A percentile compares a stretch with the other conserved stretches of the same genome.
Conservation (phyloP, 2,888 invertebrate species). For the Pollenia amentaria region DNA sequence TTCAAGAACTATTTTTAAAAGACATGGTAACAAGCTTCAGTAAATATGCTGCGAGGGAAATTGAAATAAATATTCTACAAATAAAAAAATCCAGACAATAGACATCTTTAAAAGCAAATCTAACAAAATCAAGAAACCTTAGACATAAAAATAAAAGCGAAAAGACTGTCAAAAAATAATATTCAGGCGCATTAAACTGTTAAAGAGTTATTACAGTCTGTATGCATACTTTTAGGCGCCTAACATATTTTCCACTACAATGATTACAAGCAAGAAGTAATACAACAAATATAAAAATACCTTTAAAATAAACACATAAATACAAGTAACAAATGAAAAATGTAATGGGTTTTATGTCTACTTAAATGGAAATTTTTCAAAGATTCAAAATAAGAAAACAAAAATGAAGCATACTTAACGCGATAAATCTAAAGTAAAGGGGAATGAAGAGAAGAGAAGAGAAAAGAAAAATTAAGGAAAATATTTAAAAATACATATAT, state of each 20-base stretch:
- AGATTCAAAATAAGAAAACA: background rate
- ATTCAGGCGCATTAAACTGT: background rate
- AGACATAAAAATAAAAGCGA: background rate
- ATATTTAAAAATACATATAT: no score
- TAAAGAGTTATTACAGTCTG: constrained; percentile 37
- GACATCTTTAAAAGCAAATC: constrained; percentile 1
- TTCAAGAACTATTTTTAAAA: constrained; percentile 2
- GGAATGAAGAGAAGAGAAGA: background rate
- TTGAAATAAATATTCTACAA: constrained; percentile 1
- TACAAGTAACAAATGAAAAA: background rate
- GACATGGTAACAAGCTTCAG: background rate
- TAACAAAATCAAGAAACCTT: background rate
- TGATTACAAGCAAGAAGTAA: constrained; percentile 10
- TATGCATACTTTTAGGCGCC: constrained; percentile 58
- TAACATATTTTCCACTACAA: constrained; percentile 18
- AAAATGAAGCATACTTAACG: constrained; percentile 7
- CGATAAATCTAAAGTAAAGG: background rate
- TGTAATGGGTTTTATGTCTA: constrained; percentile 21
- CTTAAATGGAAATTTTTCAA: constrained; percentile 3
- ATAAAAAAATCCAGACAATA: background rate
- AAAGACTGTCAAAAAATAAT: background rate
- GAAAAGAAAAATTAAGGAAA: no score
- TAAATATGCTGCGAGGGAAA: constrained; percentile 20
- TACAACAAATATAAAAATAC: background rate
- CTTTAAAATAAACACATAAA: background rate